These are phyloP conservation scores for Macrochelys suwanniensis DNA, from an alignment of 2,797 vertebrate species.

Conservation along the genomic window DNA sequence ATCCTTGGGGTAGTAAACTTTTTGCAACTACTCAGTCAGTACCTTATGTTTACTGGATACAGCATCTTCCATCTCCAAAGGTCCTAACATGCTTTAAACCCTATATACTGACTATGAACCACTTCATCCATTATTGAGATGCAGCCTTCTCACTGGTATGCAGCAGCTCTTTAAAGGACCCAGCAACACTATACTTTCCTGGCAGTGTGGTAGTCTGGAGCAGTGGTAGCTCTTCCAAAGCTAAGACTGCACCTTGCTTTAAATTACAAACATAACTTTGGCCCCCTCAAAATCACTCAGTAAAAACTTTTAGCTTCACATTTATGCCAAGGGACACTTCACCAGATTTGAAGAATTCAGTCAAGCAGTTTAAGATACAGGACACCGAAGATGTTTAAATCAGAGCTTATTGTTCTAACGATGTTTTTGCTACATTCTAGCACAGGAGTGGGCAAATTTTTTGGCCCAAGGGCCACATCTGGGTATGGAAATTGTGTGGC, in stretches of 20 bases:
- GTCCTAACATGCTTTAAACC: background rate
- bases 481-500: too few species aligned
- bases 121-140: background rate
- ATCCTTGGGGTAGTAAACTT: background rate
- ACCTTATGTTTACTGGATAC: background rate
- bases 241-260: background rate
- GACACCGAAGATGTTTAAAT: background rate
- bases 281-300: background rate
- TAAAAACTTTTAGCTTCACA: background rate
- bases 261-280: background rate
- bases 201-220: too few species aligned
- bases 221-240: background rate
- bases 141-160: background rate
- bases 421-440: background rate
- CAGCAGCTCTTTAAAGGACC: background rate
- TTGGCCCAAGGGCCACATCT: too few species aligned
- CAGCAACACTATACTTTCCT: background rate
- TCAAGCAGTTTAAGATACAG: background rate
- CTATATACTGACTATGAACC: background rate
- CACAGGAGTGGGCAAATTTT: background rate
- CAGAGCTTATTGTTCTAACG: background rate
- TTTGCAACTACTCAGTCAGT: background rate
- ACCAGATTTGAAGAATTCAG: background rate
- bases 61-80: background rate
- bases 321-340: constrained; percentile 8